Evolutionary conservation across 2,797 vertebrate species (phyloP).

Genomic region (Coracias cyanogaster): DNA sequence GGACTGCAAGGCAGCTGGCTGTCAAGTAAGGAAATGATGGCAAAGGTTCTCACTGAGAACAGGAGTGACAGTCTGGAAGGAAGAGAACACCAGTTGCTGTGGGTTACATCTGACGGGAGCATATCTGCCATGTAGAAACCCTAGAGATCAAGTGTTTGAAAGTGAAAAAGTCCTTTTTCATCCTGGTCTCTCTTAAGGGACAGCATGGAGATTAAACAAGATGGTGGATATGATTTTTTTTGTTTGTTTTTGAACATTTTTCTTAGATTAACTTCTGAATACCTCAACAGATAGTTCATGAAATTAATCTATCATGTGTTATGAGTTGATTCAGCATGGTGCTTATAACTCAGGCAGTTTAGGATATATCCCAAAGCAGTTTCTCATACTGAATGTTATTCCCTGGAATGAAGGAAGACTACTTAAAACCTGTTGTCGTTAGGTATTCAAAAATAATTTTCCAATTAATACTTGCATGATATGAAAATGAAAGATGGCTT

Average conservation of each 20-base stretch:
- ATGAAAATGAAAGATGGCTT: neutral
- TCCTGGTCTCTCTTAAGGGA: neutral
- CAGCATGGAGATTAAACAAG: neutral
- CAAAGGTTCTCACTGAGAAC: neutral
- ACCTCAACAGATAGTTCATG: neutral
- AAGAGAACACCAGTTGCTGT: neutral
- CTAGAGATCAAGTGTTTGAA: neutral
- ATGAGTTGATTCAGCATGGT: neutral
- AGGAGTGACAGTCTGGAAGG: neutral
- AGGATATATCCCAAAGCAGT: neutral
- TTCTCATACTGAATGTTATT: neutral
- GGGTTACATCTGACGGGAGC: neutral
- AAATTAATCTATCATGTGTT: neutral
- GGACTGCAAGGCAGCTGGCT: neutral
- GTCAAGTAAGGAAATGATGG: neutral
- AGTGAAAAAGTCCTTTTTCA: neutral
- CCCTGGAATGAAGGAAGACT: neutral
- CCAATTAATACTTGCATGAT: neutral
- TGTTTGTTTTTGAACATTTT: neutral
- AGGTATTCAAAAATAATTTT: neutral
- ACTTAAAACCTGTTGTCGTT: neutral
- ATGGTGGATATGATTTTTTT: neutral
- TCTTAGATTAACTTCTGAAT: neutral
- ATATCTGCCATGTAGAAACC: neutral
- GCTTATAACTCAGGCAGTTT: neutral